Evolutionary conservation across 2,888 invertebrate genomes (phyloP).

Genomic region (Parnassius apollo): DNA sequence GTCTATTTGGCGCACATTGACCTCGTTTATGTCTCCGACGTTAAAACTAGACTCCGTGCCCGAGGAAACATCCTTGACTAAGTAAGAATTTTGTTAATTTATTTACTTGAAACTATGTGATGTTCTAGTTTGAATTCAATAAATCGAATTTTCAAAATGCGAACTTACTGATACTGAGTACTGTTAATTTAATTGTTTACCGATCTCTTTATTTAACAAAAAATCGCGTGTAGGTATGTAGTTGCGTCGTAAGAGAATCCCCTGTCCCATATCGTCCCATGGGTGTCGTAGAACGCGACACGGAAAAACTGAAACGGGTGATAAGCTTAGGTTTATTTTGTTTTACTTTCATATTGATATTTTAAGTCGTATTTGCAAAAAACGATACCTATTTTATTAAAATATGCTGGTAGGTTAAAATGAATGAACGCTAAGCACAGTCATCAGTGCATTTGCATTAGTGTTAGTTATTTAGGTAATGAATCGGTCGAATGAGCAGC

Average conservation of each 20-base stretch:
- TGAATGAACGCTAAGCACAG: conserved; percentile 16
- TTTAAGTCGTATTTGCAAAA: too few species aligned
- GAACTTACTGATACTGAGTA: too few species aligned
- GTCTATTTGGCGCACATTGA: conserved; percentile 66
- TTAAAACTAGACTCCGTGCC: conserved; percentile 12
- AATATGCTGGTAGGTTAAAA: conserved; percentile 1
- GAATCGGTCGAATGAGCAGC: conserved; percentile 48
- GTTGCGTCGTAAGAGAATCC: too few species aligned
- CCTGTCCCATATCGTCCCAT: too few species aligned
- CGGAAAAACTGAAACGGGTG: background rate
- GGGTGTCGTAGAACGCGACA: too few species aligned
- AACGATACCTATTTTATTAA: too few species aligned
- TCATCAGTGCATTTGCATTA: conserved; percentile 31
- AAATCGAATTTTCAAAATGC: background rate
- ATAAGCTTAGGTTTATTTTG: background rate
- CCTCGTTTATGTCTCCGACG: conserved; percentile 46
- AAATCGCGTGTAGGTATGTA: too few species aligned
- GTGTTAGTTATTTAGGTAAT: conserved; percentile 42
- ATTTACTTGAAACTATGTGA: conserved; percentile 12
- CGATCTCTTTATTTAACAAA: too few species aligned
- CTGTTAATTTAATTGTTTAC: too few species aligned
- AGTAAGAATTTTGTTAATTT: conserved; percentile 20
- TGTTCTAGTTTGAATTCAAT: conserved; percentile 9
- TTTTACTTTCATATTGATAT: too few species aligned
- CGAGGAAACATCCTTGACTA: conserved; percentile 23